Conservation (phyloP, 2,888 invertebrate genomes). For the Catotricha subobsoleta region DNA sequence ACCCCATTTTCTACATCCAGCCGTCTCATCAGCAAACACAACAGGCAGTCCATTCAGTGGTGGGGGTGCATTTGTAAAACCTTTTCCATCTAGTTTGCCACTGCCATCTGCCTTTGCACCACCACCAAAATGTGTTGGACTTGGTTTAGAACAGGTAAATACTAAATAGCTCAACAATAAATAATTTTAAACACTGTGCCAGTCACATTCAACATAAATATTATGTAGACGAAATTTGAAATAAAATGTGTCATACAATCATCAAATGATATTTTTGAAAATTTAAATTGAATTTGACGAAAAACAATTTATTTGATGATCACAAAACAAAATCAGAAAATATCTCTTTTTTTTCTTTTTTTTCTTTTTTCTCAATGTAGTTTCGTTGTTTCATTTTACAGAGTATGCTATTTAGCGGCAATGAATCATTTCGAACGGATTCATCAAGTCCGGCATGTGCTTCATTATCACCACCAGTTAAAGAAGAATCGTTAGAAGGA, state of each 20-base stretch:
- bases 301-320: too few species aligned
- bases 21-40: slow-evolving; percentile 32
- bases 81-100: slow-evolving; percentile 44
- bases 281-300: too few species aligned
- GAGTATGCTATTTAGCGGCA: slow-evolving; percentile 13
- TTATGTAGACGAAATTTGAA: too few species aligned
- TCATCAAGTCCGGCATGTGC: slow-evolving; percentile 43
- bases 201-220: neutral
- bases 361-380: too few species aligned
- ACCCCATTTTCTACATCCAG: slow-evolving; percentile 50
- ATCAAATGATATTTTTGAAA: neutral
- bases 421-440: slow-evolving; percentile 35
- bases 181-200: neutral
- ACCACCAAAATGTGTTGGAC: slow-evolving; percentile 44
- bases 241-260: too few species aligned
- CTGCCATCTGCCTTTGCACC: slow-evolving; percentile 53
- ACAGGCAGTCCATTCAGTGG: slow-evolving; percentile 8
- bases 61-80: slow-evolving; percentile 33
- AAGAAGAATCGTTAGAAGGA: slow-evolving; percentile 38
- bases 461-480: slow-evolving; percentile 33
- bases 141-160: slow-evolving; percentile 29
- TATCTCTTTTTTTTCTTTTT: neutral
- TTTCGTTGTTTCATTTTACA: slow-evolving; percentile 15
- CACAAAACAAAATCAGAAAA: too few species aligned
- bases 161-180: slow-evolving; percentile 12